Evolutionary conservation across 2,888 invertebrate genomes (phyloP), one percentile per base, ranked within the genome.

Genomic region (Agrenia bidenticulata): DNA sequence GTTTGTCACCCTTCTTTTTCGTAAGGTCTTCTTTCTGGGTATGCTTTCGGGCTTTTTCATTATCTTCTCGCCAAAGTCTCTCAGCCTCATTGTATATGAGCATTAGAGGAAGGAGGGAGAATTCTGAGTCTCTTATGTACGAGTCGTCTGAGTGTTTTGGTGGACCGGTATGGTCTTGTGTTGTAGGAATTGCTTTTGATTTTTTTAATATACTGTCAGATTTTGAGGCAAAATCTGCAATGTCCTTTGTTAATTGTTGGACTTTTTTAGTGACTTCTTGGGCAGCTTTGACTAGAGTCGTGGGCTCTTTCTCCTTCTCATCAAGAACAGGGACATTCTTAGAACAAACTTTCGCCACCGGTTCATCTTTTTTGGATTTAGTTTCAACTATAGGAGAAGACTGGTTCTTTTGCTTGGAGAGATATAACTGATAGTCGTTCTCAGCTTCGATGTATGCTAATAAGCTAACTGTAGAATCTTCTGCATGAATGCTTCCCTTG

Each of bases 101-200:
- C 65, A 70, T 70, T 21, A 63, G 66, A 13, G 61, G 66, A 58
- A 70, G 62, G 49, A 70, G 63, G 9, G 67, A 65, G n/a, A 7
- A 49, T 51, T 19, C 26, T 1, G 37, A n/a, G 17, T 63, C 63
- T 15, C 37, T 41, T 37, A 9, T 61, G 62, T 57, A 65, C 53
- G 60, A 61, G 2, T 55, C 63, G 37, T 66, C 61, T 53, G 57
- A 37, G 9, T 58, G 57, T 27, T 63, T 66, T 27, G 68, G n/a
- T n/a, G n/a, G n/a, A n/a, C n/a, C n/a, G n/a, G 7, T 60, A 27
- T 17, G 37, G 26, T 11, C 39, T n/a, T 39, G 9, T 39, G 39
- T 39, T 39, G 7, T 39, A 39, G 39, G 7, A 17, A n/a, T 62
- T 49, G 49, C 17, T 49, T 11, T 19, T 15, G 13, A 7, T 11